A percentile compares a stretch with the other conserved stretches of the same genome.
Conservation (phyloP, 2,888 invertebrate genomes). For the Pycnomerus fuliginosus region DNA sequence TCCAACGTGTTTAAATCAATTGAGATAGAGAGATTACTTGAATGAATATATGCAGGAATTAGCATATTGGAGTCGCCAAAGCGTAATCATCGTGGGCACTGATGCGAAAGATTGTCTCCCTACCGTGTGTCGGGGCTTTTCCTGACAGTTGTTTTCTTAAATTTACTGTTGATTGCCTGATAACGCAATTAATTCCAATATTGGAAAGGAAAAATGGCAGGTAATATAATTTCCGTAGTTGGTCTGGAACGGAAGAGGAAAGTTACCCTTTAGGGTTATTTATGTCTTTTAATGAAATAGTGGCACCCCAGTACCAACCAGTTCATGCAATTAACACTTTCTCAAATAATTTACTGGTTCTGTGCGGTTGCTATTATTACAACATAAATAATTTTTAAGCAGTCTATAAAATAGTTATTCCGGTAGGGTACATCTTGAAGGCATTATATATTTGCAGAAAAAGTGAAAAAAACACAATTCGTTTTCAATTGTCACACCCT, state of each 20-base stretch:
- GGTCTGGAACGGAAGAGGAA: conserved; percentile 9
- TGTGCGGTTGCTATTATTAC: conserved; percentile 17
- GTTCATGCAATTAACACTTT: conserved; percentile 18
- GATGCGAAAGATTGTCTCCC: conserved; percentile 29
- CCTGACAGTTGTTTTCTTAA: conserved; percentile 20
- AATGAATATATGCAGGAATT: conserved; percentile 24
- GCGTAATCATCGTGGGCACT: conserved; percentile 27
- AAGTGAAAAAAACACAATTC: too few relatives aligned
- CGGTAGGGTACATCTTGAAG: too few relatives aligned
- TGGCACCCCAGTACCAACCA: conserved; percentile 7
- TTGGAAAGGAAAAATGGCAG: neutral
- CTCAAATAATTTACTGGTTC: conserved; percentile 18
- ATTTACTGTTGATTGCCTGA: conserved; percentile 21
- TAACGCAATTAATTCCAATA: conserved; percentile 16
- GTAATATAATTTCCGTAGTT: neutral
- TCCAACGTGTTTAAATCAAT: too few relatives aligned
- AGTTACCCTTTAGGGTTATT: conserved; percentile 21
- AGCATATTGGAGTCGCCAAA: conserved; percentile 24
- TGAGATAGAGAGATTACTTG: too few relatives aligned
- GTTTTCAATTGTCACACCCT: too few relatives aligned
- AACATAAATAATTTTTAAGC: conserved; percentile 19
- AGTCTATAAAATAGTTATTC: too few relatives aligned
- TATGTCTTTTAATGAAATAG: conserved; percentile 22
- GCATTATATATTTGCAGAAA: too few relatives aligned
- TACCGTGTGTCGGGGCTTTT: too few relatives aligned